Conservation (phyloP, 1,140 invertebrate genomes). For the Thaumatotibia leucotreta region DNA sequence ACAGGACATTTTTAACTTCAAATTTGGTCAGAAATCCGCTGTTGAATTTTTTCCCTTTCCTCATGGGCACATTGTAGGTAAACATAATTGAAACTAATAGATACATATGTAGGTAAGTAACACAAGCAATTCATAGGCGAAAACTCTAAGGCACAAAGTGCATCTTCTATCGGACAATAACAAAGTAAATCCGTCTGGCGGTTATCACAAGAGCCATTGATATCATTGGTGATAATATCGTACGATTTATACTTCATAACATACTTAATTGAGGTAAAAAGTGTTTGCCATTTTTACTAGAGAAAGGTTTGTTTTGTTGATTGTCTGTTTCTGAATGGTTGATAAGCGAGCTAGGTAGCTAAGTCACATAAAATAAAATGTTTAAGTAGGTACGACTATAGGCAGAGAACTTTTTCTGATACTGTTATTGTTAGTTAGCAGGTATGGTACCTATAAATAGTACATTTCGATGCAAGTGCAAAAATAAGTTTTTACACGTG, state of each 20-base stretch:
- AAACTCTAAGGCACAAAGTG: not conserved
- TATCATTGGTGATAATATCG: constrained; percentile 1
- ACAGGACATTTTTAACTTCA: too few relatives aligned
- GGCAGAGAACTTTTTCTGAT: too few relatives aligned
- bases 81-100: too few relatives aligned
- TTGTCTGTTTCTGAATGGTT: not conserved
- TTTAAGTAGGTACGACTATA: not conserved
- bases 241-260: constrained; percentile 9
- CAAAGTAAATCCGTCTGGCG: not conserved
- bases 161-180: not conserved
- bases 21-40: too few relatives aligned
- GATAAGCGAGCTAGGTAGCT: not conserved
- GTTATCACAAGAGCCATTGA: not conserved
- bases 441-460: too few relatives aligned
- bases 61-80: too few relatives aligned
- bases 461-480: too few relatives aligned
- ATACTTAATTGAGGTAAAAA: not conserved
- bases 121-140: too few relatives aligned
- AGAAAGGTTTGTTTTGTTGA: not conserved
- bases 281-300: not conserved
- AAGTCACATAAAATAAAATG: not conserved
- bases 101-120: too few relatives aligned
- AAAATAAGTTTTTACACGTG: too few relatives aligned
- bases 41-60: too few relatives aligned
- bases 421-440: not conserved